phyloP scores from a whole-genome alignment of 2,113 vertebrate species.

The Microtus ochrogaster region DNA sequence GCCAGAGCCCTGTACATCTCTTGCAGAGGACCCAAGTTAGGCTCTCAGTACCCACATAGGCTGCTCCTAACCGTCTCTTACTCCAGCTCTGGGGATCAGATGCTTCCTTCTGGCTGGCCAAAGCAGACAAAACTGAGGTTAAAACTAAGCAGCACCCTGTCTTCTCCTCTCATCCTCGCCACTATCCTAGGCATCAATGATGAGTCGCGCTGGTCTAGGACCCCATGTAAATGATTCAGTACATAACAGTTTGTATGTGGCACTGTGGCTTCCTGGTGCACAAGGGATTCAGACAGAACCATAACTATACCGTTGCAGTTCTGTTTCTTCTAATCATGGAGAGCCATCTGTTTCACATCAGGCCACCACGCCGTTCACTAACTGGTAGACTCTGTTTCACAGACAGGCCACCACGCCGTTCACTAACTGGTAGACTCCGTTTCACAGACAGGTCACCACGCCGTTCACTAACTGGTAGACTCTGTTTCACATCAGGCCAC shows the following conservation, averaged over 20 bases:
- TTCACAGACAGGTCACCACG: no score
- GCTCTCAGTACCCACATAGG: background rate
- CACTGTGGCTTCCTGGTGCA: background rate
- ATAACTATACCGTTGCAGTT: accelerated
- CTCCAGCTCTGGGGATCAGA: background rate
- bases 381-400: no score
- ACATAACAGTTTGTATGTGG: no score
- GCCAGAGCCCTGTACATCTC: no score
- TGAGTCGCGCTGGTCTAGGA: background rate
- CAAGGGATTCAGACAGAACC: background rate
- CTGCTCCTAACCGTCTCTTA: background rate
- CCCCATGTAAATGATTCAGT: background rate
- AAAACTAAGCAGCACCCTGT: background rate
- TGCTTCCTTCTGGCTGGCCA: background rate
- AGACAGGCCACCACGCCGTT: background rate
- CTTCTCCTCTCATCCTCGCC: background rate
- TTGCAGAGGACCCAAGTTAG: background rate
- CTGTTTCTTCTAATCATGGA: background rate
- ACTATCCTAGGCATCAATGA: background rate
- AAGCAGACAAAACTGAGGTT: background rate
- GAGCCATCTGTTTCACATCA: background rate
- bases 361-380: background rate
- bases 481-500: no score
- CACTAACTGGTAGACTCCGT: no score
- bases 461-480: no score